These are phyloP conservation scores for Bellardia pandia DNA, from an alignment of 2,888 invertebrate species.

Conservation along the genomic window DNA sequence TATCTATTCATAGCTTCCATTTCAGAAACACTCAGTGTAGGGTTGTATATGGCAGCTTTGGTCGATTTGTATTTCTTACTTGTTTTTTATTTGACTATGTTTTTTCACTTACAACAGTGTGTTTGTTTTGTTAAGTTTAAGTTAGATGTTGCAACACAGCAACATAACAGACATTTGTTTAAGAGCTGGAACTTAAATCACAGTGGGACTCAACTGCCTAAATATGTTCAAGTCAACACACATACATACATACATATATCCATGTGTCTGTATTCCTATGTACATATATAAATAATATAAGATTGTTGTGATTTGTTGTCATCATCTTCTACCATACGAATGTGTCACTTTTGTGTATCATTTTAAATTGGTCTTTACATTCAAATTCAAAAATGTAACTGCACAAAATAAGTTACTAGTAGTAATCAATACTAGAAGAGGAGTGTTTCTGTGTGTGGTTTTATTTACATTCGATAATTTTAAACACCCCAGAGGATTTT, in stretches of 20 bases:
- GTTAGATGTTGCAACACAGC: constrained; percentile 18
- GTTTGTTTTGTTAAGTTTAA: not conserved
- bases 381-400: not conserved
- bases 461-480: constrained; percentile 10
- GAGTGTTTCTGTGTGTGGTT: not conserved
- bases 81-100: not conserved
- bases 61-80: not conserved
- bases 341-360: constrained; percentile 14
- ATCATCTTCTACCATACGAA: not conserved
- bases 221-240: not conserved
- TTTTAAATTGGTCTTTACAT: constrained; percentile 6
- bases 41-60: too few relatives aligned
- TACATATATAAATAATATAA: not conserved
- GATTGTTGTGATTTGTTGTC: not conserved
- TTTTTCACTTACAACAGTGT: not conserved
- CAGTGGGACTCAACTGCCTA: constrained; percentile 1
- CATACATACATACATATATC: too few relatives aligned
- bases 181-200: not conserved
- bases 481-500: not conserved
- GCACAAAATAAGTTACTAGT: not conserved
- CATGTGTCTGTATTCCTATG: not conserved
- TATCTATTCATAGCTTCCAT: too few relatives aligned
- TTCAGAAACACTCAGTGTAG: too few relatives aligned
- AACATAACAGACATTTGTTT: not conserved
- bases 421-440: not conserved